Evolutionary conservation across 2,797 vertebrate genomes (phyloP).

Genomic region (Gouania willdenowi): DNA sequence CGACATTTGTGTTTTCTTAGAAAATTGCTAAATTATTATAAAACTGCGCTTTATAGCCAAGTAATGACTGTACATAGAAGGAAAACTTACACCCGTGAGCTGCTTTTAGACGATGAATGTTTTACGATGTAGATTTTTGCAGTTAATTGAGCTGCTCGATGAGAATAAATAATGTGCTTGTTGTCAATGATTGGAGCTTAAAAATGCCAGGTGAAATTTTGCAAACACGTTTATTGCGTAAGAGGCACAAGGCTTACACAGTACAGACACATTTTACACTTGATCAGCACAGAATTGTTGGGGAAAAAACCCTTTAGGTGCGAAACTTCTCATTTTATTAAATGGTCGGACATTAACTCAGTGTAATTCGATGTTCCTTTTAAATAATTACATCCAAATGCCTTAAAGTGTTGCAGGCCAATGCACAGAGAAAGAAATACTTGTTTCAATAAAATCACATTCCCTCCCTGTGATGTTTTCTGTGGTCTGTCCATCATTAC

Average conservation of each 20-base stretch:
- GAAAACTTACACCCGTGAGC: no score
- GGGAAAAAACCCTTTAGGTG: no score
- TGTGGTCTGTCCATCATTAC: conserved; percentile 5
- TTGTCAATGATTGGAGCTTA: background rate
- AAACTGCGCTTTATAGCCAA: no score
- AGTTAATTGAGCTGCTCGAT: background rate
- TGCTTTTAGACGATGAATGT: background rate
- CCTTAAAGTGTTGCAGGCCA: conserved; percentile 6
- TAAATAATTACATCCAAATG: conserved; percentile 1
- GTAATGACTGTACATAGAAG: no score
- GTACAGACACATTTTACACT: conserved; percentile 1
- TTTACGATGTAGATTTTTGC: background rate
- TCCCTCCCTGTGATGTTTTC: background rate
- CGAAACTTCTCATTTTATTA: no score
- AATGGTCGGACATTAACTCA: no score
- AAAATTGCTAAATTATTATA: no score
- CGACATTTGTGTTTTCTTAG: no score
- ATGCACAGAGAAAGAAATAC: conserved; percentile 12
- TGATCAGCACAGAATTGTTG: no score
- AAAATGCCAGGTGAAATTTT: background rate
- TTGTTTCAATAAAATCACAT: conserved; percentile 21
- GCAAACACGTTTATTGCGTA: conserved; percentile 29
- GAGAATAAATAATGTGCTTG: background rate
- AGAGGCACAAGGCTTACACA: conserved; percentile 9
- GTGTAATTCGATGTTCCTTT: no score